phyloP scores from a whole-genome alignment of 2,797 vertebrate species.

The Pagetopsis macropterus region DNA sequence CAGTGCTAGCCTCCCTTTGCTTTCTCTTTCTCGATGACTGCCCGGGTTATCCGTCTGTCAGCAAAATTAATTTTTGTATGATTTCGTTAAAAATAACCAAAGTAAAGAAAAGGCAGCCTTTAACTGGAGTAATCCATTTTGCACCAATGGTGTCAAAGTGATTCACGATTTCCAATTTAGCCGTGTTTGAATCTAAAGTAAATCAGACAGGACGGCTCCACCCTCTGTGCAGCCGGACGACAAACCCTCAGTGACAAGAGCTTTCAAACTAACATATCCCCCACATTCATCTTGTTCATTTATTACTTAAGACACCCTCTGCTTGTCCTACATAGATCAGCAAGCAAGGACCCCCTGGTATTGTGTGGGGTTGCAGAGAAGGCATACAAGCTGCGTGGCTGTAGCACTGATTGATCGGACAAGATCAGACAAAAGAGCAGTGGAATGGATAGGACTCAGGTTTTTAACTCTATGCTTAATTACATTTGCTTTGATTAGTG shows the following conservation, averaged over 20 bases:
- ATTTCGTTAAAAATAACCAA: conserved; percentile 76
- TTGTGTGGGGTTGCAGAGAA: conserved; percentile 51
- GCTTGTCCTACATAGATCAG: conserved; percentile 75
- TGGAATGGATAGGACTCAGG: conserved; percentile 26
- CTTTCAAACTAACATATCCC: conserved; percentile 78
- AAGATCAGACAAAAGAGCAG: conserved; percentile 53
- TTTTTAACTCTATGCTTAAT: conserved; percentile 52
- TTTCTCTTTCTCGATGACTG: conserved; percentile 69
- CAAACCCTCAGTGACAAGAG: conserved; percentile 71
- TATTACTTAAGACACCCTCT: conserved; percentile 68
- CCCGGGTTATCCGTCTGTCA: conserved; percentile 71
- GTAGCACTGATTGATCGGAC: conserved; percentile 32
- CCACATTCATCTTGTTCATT: conserved; percentile 79
- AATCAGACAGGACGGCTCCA: conserved; percentile 80
- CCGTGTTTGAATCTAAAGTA: conserved; percentile 84
- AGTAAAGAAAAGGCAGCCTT: conserved; percentile 79
- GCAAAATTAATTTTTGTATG: conserved; percentile 78
- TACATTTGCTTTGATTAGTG: conserved; percentile 66
- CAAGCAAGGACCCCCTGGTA: conserved; percentile 62
- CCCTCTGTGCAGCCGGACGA: conserved; percentile 72
- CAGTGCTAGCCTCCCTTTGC: conserved; percentile 52
- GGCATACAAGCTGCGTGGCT: conserved; percentile 45
- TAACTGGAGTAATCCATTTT: conserved; percentile 87
- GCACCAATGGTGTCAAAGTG: conserved; percentile 80
- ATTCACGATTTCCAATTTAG: conserved; percentile 89